Evolutionary conservation across 30 jellyfish, hydroid and myxozoan genomes (phyloP).

Genomic region (Cassiopea xamachana): DNA sequence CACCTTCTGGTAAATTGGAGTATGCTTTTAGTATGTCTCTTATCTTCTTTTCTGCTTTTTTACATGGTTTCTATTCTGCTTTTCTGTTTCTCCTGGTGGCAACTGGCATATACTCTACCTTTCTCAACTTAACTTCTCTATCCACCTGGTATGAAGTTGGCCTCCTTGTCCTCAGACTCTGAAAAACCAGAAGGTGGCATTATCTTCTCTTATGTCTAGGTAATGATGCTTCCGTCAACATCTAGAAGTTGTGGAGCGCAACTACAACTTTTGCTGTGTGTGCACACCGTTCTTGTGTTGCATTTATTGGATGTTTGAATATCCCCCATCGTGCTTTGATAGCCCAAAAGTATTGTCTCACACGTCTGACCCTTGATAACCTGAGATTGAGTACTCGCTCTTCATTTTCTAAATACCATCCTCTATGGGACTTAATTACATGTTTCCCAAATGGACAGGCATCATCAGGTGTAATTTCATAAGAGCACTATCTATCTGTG

Average conservation of each 20-base stretch:
- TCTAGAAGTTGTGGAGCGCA: conserved; percentile 70
- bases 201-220: conserved; percentile 50
- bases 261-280: conserved; percentile 67
- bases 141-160: conserved; percentile 51
- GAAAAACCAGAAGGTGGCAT: conserved; percentile 51
- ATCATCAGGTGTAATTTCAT: conserved; percentile 68
- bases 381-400: conserved; percentile 54
- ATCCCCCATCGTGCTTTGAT: conserved; percentile 70
- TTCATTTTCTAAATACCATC: conserved; percentile 24
- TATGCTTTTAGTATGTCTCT: conserved; percentile 39
- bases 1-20: conserved; percentile 25
- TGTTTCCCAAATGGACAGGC: conserved; percentile 55
- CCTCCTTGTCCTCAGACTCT: conserved; percentile 41
- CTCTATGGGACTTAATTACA: conserved; percentile 72
- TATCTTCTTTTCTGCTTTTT: conserved; percentile 47
- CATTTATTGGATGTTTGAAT: conserved; percentile 70
- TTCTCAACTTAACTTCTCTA: conserved; percentile 41
- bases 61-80: conserved; percentile 1
- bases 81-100: conserved; percentile 20
- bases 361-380: conserved; percentile 67
- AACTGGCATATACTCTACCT: conserved; percentile 12
- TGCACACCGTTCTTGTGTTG: conserved; percentile 56
- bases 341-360: conserved; percentile 64
- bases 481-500: conserved; percentile 49
- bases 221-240: conserved; percentile 23